These are phyloP conservation scores for Clarias laeviceps DNA, from an alignment of 2,797 vertebrate genomes.

Conservation along the genomic window DNA sequence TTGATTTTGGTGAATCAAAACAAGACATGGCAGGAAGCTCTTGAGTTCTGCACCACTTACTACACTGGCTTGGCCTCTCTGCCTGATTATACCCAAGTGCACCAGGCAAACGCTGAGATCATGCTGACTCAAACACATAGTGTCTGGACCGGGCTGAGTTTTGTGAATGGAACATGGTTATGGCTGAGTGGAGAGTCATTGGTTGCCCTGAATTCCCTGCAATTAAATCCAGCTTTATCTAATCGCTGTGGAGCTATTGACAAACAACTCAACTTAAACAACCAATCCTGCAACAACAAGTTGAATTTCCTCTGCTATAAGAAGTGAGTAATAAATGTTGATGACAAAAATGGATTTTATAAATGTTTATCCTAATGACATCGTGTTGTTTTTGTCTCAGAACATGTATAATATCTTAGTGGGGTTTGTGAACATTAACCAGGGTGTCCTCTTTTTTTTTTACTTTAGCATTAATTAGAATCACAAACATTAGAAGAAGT, in stretches of 20 bases:
- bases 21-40: conserved; percentile 37
- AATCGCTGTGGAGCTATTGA: conserved; percentile 22
- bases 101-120: background rate
- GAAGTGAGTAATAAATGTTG: background rate
- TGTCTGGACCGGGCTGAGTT: conserved; percentile 39
- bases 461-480: background rate
- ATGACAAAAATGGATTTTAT: background rate
- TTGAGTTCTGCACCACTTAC: conserved; percentile 19
- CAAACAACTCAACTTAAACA: background rate
- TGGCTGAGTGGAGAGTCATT: conserved; percentile 18
- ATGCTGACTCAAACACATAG: background rate
- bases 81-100: background rate
- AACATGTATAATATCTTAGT: too few relatives aligned
- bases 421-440: too few relatives aligned
- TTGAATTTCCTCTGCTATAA: conserved; percentile 21
- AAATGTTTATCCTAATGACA: background rate
- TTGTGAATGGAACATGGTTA: conserved; percentile 27
- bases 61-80: conserved; percentile 25
- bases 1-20: conserved; percentile 21
- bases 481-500: background rate
- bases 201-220: background rate
- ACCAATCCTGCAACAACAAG: conserved; percentile 15
- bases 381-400: background rate
- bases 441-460: too few relatives aligned
- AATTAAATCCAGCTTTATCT: background rate